These are phyloP conservation scores for Metallyticus violacea DNA, from an alignment of 2,888 invertebrate species.

Conservation along the genomic window DNA sequence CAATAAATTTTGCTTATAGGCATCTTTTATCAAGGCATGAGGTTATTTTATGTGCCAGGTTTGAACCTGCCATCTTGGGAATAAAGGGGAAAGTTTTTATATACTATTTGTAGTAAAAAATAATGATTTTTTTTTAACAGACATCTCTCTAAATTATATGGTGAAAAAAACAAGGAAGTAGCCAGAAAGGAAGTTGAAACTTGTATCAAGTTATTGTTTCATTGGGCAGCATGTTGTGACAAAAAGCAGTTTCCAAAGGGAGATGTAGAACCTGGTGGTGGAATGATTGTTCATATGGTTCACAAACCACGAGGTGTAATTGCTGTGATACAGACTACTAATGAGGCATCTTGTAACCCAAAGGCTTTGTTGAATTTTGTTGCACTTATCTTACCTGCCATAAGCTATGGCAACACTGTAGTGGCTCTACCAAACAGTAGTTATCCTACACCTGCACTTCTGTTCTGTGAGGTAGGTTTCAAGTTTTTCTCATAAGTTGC, in stretches of 20 bases:
- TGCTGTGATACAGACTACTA: neutral
- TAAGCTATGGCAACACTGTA: conserved; percentile 20
- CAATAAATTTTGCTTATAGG: too few relatives aligned
- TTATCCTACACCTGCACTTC: conserved; percentile 15
- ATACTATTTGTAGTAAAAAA: too few relatives aligned
- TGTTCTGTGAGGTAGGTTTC: conserved; percentile 6
- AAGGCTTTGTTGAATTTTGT: neutral
- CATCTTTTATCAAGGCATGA: too few relatives aligned
- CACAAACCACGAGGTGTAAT: conserved; percentile 22
- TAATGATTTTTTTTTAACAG: neutral
- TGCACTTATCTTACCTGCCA: conserved; percentile 7
- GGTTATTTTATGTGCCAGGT: too few relatives aligned
- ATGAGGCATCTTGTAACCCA: neutral
- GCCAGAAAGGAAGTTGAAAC: neutral
- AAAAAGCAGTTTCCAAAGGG: neutral
- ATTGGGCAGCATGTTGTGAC: conserved; percentile 23
- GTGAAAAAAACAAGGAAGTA: neutral
- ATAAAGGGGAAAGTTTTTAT: too few relatives aligned
- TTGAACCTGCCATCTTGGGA: too few relatives aligned
- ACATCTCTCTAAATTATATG: neutral
- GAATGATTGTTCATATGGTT: neutral
- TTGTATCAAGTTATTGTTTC: conserved; percentile 5
- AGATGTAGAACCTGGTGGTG: neutral
- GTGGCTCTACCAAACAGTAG: conserved; percentile 1
- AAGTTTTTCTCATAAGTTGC: too few relatives aligned